phyloP scores from a whole-genome alignment of 2,888 invertebrate species.

The Dryomyza anilis region DNA sequence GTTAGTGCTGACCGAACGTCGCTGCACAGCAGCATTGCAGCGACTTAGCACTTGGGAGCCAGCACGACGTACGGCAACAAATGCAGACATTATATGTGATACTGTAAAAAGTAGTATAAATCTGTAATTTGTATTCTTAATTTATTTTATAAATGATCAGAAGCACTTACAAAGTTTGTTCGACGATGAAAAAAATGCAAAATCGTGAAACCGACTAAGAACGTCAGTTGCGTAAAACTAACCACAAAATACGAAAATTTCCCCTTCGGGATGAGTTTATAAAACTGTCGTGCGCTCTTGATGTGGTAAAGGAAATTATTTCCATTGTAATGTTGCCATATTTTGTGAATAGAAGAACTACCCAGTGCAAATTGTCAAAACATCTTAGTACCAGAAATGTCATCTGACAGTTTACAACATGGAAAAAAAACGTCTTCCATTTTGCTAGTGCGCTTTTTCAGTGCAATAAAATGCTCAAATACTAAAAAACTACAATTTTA shows the following conservation, averaged over 20 bases:
- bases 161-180: constrained; percentile 6
- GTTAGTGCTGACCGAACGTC: constrained; percentile 44
- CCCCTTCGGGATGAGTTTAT: neutral
- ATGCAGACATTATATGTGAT: constrained; percentile 49
- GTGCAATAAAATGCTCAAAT: too few species aligned
- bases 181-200: constrained; percentile 13
- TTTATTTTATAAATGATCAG: neutral
- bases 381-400: too few species aligned
- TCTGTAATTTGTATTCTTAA: neutral
- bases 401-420: too few species aligned
- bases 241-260: constrained; percentile 40
- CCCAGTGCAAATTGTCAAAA: too few species aligned
- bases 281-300: neutral
- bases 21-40: constrained; percentile 26
- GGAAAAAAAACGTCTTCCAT: too few species aligned
- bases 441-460: too few species aligned
- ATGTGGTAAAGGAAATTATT: too few species aligned
- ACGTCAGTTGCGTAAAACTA: constrained; percentile 58
- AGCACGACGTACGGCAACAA: constrained; percentile 41
- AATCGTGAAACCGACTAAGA: neutral
- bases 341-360: too few species aligned
- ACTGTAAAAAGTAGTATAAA: neutral
- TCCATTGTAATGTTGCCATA: neutral
- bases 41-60: constrained; percentile 31
- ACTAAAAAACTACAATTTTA: too few species aligned